These are phyloP conservation scores for Onychomys leucogaster DNA, from an alignment of 2,797 vertebrate species.

Conservation along the genomic window DNA sequence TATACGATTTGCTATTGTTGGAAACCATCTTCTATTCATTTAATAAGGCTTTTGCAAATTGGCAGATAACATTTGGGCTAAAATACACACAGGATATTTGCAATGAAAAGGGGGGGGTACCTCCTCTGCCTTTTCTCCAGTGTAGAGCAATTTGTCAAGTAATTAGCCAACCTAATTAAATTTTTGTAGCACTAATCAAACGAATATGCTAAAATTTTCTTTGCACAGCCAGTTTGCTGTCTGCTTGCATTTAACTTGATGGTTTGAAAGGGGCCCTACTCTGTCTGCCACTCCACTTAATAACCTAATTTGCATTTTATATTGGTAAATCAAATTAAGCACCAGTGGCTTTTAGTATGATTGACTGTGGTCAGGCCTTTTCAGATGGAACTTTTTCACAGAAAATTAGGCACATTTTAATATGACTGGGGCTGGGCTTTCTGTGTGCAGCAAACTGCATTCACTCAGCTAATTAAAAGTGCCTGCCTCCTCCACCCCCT, in stretches of 20 bases:
- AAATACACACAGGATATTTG: slow-evolving; percentile 91
- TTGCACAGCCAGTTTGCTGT: slow-evolving; percentile 96
- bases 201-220: slow-evolving; percentile 99
- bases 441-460: slow-evolving; percentile 95
- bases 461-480: slow-evolving; percentile 99
- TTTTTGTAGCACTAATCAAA: slow-evolving; percentile 99
- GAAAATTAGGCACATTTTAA: slow-evolving; percentile 99
- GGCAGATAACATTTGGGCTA: slow-evolving; percentile 94
- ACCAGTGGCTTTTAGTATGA: slow-evolving; percentile 99
- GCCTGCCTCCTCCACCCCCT: slow-evolving; percentile 89
- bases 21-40: slow-evolving; percentile 98
- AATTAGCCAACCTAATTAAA: slow-evolving; percentile 98
- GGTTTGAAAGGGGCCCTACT: slow-evolving; percentile 97
- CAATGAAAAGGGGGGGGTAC: slow-evolving; percentile 72
- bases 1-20: slow-evolving; percentile 95
- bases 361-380: slow-evolving; percentile 98
- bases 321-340: slow-evolving; percentile 99
- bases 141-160: slow-evolving; percentile 98
- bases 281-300: slow-evolving; percentile 99
- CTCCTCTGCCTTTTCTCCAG: slow-evolving; percentile 92
- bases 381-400: slow-evolving; percentile 98
- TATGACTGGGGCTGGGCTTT: slow-evolving; percentile 93
- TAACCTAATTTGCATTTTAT: slow-evolving; percentile 99
- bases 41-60: slow-evolving; percentile 99
- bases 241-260: slow-evolving; percentile 99